Evolutionary conservation across 2,888 invertebrate species (phyloP).

Genomic region (Chaitophorus viminalis): DNA sequence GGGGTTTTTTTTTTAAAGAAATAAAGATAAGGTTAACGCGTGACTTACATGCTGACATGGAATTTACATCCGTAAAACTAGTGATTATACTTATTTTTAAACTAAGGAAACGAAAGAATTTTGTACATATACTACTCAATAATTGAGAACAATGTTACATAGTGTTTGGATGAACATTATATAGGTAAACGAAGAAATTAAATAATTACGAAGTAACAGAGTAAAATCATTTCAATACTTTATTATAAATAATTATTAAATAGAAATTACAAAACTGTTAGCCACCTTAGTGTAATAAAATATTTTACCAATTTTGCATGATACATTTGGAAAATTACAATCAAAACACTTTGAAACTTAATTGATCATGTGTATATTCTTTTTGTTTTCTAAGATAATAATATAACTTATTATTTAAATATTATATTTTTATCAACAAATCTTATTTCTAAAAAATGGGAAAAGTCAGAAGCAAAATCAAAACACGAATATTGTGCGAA

Average conservation of each 20-base stretch:
- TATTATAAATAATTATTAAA: slow-evolving; percentile 58
- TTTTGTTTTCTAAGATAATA: slow-evolving; percentile 42
- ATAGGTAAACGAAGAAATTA: not conserved
- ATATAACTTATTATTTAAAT: slow-evolving; percentile 37
- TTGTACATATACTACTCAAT: not conserved
- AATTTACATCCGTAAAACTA: no score
- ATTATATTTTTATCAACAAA: slow-evolving; percentile 39
- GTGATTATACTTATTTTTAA: no score
- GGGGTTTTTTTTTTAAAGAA: no score
- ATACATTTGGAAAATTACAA: slow-evolving; percentile 36
- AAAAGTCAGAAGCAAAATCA: slow-evolving; percentile 37
- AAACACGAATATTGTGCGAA: slow-evolving; percentile 6
- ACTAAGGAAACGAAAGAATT: no score
- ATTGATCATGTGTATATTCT: slow-evolving; percentile 39
- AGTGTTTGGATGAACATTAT: not conserved
- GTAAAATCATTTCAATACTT: slow-evolving; percentile 51
- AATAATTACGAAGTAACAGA: slow-evolving; percentile 36
- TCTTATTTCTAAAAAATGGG: slow-evolving; percentile 29
- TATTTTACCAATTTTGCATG: slow-evolving; percentile 54
- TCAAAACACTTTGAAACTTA: slow-evolving; percentile 41
- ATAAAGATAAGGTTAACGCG: no score
- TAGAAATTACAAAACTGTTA: slow-evolving; percentile 56
- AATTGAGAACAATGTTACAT: not conserved
- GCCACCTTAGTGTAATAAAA: slow-evolving; percentile 49
- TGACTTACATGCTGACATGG: no score